Evolutionary conservation across 2,888 invertebrate species (phyloP), one percentile per base, ranked within the genome.

Genomic region (Oxystoma pomonae): DNA sequence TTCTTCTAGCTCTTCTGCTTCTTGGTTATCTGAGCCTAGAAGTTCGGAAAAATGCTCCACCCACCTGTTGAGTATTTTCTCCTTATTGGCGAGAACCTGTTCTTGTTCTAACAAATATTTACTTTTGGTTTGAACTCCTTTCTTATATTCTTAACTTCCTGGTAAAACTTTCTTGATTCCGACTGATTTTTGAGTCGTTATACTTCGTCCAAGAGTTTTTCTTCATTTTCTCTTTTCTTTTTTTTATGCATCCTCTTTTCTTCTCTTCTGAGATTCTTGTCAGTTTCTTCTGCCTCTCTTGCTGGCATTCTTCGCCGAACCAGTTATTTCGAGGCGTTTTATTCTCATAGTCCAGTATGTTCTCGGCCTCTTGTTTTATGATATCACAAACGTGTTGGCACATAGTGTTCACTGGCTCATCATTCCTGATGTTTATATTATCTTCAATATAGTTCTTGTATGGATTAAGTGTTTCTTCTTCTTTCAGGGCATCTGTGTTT

Each of bases 141-240:
- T 55, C 55, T 5, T 17, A 19, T 55, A 18, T 55, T 55, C 20
- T 55, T 55, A 16, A 55, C 18, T 16, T 55, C 20, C 9, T 55
- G 55, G 18, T 55, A 55, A 16, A 55, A 55, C 16, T 55, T 55
- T 55, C 55, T 55, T 55, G 55, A 5, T 55, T 55, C 19, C 16
- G 55, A 5, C 18, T 55, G 55, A 17, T 17, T 55, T 19, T 17
- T 17, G 18, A 9, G 55, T 55, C 18, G 18, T 55, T 55, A 19
- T 9, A 9, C 16, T 16, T 55, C 18, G 2, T 55, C 2, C 18
- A 55, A 55, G 3, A 55, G 7, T 53, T 55, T 16, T 19, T 17
- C 7, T n/a, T n/a, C n/a, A n/a, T n/a, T n/a, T n/a, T n/a, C n/a
- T n/a, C n/a, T n/a, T n/a, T n/a, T n/a, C n/a, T n/a, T n/a, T n/a